phyloP scores from a whole-genome alignment of 2,113 vertebrate genomes.

The Ptilorrhoa leucosticta region DNA sequence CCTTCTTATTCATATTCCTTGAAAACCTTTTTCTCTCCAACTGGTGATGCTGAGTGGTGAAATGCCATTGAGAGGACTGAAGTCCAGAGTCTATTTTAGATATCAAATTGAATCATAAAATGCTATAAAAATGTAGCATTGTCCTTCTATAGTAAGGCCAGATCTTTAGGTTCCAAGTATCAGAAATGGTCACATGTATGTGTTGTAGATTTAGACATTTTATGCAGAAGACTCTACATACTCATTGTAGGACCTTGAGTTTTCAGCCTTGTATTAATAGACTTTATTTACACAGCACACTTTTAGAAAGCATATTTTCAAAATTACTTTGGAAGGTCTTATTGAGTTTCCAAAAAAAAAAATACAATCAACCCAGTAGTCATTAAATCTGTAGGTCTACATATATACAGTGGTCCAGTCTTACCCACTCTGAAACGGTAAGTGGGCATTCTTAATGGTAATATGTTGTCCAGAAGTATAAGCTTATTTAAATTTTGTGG shows the following conservation, averaged over 20 bases:
- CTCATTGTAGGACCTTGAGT: neutral
- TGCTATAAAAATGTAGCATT: fast-evolving
- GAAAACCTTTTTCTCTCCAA: neutral
- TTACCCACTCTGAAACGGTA: neutral
- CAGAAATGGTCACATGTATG: neutral
- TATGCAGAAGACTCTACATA: neutral
- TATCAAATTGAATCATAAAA: neutral
- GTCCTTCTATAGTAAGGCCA: neutral
- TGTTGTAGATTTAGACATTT: neutral
- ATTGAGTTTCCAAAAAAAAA: neutral
- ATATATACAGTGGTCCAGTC: neutral
- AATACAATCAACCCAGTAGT: neutral
- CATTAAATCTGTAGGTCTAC: neutral
- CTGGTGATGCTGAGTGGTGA: neutral
- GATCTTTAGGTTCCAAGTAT: neutral
- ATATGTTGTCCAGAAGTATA: neutral
- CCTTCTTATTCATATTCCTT: neutral
- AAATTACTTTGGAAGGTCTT: neutral
- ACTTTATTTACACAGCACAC: neutral
- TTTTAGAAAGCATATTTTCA: neutral
- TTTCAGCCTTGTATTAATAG: neutral
- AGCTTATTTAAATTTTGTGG: neutral
- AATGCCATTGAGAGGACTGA: neutral
- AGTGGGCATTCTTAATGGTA: fast-evolving
- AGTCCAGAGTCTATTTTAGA: neutral